Percentiles rank a stretch among this genome's conserved stretches.
Conservation (phyloP, 2,888 invertebrate species). For the Bimastos eiseni region DNA sequence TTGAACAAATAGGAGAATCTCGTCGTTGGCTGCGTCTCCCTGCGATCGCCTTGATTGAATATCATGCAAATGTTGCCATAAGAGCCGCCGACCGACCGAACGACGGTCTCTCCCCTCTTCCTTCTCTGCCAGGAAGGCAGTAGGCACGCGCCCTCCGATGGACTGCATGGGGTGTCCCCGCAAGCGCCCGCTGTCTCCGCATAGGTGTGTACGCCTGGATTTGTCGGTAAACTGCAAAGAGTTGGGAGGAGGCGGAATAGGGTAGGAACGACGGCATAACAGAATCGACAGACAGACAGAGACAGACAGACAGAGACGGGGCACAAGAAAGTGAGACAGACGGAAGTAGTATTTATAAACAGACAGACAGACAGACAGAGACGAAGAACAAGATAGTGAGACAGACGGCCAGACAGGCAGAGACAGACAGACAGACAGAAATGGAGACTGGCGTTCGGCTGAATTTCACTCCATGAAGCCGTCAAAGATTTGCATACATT, state of each 20-base stretch:
- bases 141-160: not conserved
- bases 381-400: not conserved
- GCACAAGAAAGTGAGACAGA: too few relatives aligned
- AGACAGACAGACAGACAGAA: not conserved
- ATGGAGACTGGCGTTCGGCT: not conserved
- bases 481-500: slow-evolving; percentile 25
- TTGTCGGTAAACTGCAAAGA: not conserved
- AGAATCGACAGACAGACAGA: not conserved
- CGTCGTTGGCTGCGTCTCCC: not conserved
- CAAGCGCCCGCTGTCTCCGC: not conserved
- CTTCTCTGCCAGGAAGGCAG: too few relatives aligned
- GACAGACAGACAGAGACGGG: not conserved
- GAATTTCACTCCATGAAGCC: not conserved
- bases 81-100: not conserved
- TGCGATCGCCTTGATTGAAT: slow-evolving; percentile 18
- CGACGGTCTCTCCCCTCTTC: not conserved
- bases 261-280: not conserved
- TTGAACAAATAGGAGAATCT: slow-evolving; percentile 13
- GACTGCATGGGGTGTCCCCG: not conserved
- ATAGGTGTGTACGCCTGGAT: not conserved
- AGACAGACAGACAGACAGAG: not conserved
- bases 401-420: not conserved
- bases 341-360: too few relatives aligned
- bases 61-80: slow-evolving; percentile 26
- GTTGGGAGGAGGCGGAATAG: not conserved